These are phyloP conservation scores for Catostomus latipinnis DNA, from an alignment of 2,797 vertebrate species.

Conservation along the genomic window DNA sequence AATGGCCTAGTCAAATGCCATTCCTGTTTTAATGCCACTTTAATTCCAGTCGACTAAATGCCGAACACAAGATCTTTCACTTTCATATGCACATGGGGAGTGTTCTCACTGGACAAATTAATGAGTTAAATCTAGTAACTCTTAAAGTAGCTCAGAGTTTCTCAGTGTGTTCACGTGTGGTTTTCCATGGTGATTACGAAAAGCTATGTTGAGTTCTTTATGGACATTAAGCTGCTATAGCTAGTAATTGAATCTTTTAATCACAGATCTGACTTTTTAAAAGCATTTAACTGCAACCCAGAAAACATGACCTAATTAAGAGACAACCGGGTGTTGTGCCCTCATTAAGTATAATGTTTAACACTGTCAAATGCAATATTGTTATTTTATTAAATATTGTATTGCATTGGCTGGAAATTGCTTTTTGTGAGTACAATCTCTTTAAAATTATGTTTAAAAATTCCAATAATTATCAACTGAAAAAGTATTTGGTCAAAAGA, in stretches of 20 bases:
- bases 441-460: no score
- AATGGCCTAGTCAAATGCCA: conserved; percentile 86
- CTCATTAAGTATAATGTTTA: conserved; percentile 30
- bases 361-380: neutral
- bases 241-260: conserved; percentile 55
- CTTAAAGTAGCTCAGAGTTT: neutral
- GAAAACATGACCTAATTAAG: conserved; percentile 53
- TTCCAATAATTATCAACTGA: no score
- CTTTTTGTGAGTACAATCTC: neutral
- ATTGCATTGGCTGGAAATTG: no score
- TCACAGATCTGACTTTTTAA: conserved; percentile 50
- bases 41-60: conserved; percentile 82
- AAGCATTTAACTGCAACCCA: conserved; percentile 47
- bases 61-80: conserved; percentile 74
- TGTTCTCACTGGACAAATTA: no score
- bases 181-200: conserved; percentile 44
- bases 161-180: conserved; percentile 18
- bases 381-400: neutral
- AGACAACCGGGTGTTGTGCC: conserved; percentile 39
- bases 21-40: conserved; percentile 82
- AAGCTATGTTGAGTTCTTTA: conserved; percentile 35
- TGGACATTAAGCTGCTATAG: conserved; percentile 38
- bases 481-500: no score
- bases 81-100: conserved; percentile 71
- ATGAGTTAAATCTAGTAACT: neutral